Base-by-base conservation (phyloP, 2,888 invertebrate genomes). In the Hirtodrosophila duncani region DNA sequence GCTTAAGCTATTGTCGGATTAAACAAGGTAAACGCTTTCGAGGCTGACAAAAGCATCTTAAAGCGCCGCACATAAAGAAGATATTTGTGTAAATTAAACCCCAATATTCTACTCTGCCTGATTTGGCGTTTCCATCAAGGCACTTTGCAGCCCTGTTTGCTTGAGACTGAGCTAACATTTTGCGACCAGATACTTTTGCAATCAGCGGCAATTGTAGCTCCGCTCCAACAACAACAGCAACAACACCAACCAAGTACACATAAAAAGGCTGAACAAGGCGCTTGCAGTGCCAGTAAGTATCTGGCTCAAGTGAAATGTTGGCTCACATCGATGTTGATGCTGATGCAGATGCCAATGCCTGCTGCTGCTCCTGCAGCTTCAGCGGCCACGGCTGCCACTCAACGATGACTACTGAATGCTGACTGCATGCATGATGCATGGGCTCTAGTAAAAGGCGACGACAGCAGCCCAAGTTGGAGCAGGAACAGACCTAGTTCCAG, bases 181-280 rank as follows among this genome's bases (percentile, higher is more conserved):
- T 67, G 49, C 51, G 51, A 16, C 18, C 45, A 63, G 59, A 70
- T 67, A 67, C 68, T 71, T 68, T 71, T 58, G 77, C 72, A 72
- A 72, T 72, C 72, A 79, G 59, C 57, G 53, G 55, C 59, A 71
- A 75, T 72, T 79, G 72, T 71, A 64, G 18, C 41, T 48, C 50
- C 44, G 23, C 45, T 57, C 7, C 57, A 26, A 21, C 48, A 60
- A 26, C 20, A 34, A 24, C 18, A 27, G 18, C 38, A 17, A 37
- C 10, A 6, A n/a, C 24, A 11, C 21, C 26, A 16, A 23, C 23
- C n/a, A 41, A 21, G 20, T 21, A 49, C 41, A 43, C 42, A 56
- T 48, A 45, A 63, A 67, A 49, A 36, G 46, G 56, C 37, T 45
- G 58, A 48, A 42, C 46, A 48, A 45, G 44, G 50, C 46, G 16